These are phyloP conservation scores for Crenuchus spilurus DNA, from an alignment of 2,797 vertebrate genomes.

Conservation along the genomic window DNA sequence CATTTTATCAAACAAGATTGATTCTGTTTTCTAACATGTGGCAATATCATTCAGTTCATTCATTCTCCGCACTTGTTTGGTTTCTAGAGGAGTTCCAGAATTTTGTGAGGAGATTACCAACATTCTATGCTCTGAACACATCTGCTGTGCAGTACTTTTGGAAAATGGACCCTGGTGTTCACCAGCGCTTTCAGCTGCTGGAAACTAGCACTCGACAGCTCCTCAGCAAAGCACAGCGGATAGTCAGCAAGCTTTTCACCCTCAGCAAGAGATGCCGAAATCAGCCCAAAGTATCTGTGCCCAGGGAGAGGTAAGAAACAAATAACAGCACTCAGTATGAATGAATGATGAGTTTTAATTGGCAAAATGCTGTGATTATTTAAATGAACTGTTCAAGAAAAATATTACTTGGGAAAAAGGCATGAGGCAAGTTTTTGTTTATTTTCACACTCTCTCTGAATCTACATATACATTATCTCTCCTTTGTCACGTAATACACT, in stretches of 20 bases:
- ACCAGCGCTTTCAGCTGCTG: slow-evolving; percentile 91
- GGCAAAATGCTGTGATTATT: slow-evolving; percentile 18
- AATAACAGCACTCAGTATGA: slow-evolving; percentile 8
- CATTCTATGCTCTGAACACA: slow-evolving; percentile 91
- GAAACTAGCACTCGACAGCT: slow-evolving; percentile 88
- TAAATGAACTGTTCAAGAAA: background rate
- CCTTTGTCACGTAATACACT: too few species aligned
- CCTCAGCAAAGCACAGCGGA: slow-evolving; percentile 87
- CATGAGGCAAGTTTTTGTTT: too few species aligned
- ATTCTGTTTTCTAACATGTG: slow-evolving; percentile 34
- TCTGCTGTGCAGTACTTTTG: slow-evolving; percentile 94
- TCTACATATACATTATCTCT: too few species aligned
- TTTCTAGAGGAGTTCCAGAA: slow-evolving; percentile 93
- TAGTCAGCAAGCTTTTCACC: slow-evolving; percentile 91
- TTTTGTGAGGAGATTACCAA: slow-evolving; percentile 92
- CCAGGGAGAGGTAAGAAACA: slow-evolving; percentile 89
- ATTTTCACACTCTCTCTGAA: too few species aligned
- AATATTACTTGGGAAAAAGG: too few species aligned
- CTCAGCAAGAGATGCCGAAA: slow-evolving; percentile 94
- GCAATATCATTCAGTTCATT: slow-evolving; percentile 33
- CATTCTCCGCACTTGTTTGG: slow-evolving; percentile 49
- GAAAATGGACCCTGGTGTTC: slow-evolving; percentile 88
- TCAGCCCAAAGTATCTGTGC: slow-evolving; percentile 88
- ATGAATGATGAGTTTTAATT: slow-evolving; percentile 22
- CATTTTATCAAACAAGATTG: slow-evolving; percentile 36